Conservation (phyloP, 2,113 vertebrate genomes). For the Echinops telfairi region DNA sequence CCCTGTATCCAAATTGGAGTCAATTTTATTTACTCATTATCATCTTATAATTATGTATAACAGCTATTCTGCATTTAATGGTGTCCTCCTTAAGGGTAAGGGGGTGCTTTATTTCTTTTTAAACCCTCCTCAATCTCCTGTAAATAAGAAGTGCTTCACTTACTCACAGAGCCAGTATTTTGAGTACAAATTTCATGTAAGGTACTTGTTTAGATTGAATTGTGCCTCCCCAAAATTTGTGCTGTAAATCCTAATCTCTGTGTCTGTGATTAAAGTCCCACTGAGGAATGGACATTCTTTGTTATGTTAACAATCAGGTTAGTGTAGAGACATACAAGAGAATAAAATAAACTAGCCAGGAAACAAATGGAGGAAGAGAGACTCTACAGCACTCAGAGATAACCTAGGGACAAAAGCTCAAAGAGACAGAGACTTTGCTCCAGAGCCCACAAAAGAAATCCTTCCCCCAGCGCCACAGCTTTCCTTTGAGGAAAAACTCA, state of each 20-base stretch:
- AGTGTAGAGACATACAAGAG: too few species aligned
- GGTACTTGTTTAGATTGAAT: not conserved
- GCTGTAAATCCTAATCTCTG: not conserved
- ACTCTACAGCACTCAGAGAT: not conserved
- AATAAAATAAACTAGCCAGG: too few species aligned
- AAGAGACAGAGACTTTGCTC: not conserved
- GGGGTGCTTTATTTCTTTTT: conserved; percentile 1
- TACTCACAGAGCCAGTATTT: conserved; percentile 37
- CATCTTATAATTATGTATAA: conserved; percentile 61
- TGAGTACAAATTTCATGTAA: not conserved
- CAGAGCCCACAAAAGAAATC: not conserved
- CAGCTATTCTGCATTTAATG: conserved; percentile 55
- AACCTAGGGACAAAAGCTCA: not conserved
- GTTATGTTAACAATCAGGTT: not conserved
- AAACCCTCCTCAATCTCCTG: conserved; percentile 11
- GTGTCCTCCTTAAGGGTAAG: conserved; percentile 31
- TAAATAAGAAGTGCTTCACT: conserved; percentile 16
- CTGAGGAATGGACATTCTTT: not conserved
- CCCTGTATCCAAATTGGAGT: conserved; percentile 63
- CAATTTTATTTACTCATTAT: conserved; percentile 67
- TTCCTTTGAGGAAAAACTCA: not conserved
- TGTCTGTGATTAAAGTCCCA: not conserved
- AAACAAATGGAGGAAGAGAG: too few species aligned
- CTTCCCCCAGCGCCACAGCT: not conserved
- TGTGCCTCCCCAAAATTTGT: not conserved